Base-by-base conservation (phyloP, 2,888 invertebrate genomes). In the Noctua janthina region DNA sequence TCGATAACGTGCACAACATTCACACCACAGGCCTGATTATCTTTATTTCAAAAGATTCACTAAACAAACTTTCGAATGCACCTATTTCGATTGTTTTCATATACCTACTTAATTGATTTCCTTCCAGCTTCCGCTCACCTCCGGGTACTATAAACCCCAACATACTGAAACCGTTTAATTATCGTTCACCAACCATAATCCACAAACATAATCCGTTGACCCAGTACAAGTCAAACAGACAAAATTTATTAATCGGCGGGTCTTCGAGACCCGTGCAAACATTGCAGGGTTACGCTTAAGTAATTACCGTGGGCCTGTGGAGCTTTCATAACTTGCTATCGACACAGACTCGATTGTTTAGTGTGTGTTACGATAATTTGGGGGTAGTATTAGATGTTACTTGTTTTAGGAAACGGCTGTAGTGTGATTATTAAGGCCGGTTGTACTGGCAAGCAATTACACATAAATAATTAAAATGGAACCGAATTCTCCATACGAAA, bases 201-300 rank as follows among this genome's bases (percentile, higher is more conserved):
- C 88, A 88, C 90, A 90, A 88, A 87, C 88, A 88, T 90, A 89
- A 89, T 88, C 89, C 88, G 89, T 91, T 92, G 92, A 91, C 92
- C 93, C 92, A 91, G 85, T 92, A 88, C 91, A 94, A 95, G 93
- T 94, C 94, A 95, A 95, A 95, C 94, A 95, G 92, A 93, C 91
- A 92, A 92, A 93, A 93, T 94, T 94, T 95, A 95, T 95, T 94
- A 94, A 94, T 94, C 93, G 92, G 84, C 88, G 91, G 93, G 92
- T 91, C 93, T 92, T 91, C 88, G 90, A 88, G 93, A 87, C 92
- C 92, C 89, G 87, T 87, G 92, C 94, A 95, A 95, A 95, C 94
- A 94, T 88, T 87, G 82, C 89, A 89, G 91, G 93, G 93, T 92
- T 92, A 87, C 89, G 94, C 92, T 93, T 94, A 94, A 95, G 95